phyloP scores from a whole-genome alignment of 2,888 invertebrate species.

The Hirtodrosophila cameraria region DNA sequence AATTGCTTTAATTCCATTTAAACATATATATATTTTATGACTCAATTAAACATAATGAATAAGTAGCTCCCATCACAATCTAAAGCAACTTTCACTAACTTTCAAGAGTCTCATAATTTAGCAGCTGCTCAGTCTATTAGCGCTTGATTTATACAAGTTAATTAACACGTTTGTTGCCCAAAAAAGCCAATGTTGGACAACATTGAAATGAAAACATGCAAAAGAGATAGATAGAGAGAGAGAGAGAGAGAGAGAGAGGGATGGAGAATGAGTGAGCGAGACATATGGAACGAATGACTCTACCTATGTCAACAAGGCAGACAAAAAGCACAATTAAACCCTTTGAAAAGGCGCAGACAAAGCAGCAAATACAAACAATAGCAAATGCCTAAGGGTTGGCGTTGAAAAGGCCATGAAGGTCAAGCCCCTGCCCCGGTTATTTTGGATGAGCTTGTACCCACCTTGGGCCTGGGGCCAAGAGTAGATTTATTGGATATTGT shows the following conservation, averaged over 20 bases:
- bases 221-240: background rate
- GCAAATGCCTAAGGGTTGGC: constrained; percentile 31
- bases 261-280: too few relatives aligned
- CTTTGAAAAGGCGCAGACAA: constrained; percentile 65
- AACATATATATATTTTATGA: background rate
- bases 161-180: constrained; percentile 67
- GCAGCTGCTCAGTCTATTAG: constrained; percentile 45
- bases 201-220: constrained; percentile 15
- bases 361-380: constrained; percentile 58
- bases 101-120: constrained; percentile 3
- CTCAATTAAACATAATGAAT: constrained; percentile 1
- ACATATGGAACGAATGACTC: constrained; percentile 35
- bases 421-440: constrained; percentile 37
- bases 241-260: background rate
- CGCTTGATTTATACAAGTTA: constrained; percentile 75
- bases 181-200: constrained; percentile 36
- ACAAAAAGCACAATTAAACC: constrained; percentile 76
- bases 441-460: background rate
- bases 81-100: constrained; percentile 17
- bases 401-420: constrained; percentile 54
- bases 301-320: constrained; percentile 72
- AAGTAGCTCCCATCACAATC: constrained; percentile 2
- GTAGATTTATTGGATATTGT: constrained; percentile 80
- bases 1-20: too few relatives aligned
- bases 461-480: constrained; percentile 33